phyloP scores from a whole-genome alignment of 1,140 invertebrate genomes.

The Zophobas atratus region DNA sequence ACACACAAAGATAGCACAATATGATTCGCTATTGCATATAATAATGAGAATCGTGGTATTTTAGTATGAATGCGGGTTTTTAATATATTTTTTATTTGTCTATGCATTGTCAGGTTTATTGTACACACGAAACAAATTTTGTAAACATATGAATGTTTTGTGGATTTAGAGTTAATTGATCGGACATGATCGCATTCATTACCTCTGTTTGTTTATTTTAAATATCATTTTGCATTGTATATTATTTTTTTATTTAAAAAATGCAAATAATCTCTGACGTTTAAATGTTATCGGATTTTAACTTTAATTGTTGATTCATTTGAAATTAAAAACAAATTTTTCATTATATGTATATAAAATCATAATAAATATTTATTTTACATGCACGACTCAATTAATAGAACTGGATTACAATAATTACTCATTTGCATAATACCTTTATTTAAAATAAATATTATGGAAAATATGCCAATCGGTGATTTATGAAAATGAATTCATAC shows the following conservation, averaged over 20 bases:
- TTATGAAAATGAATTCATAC: slow-evolving; percentile 31
- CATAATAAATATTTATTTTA: slow-evolving; percentile 33
- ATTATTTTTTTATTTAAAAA: neutral
- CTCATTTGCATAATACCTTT: slow-evolving; percentile 19
- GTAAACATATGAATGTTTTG: too few species aligned
- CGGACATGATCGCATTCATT: too few species aligned
- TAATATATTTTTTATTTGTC: too few species aligned
- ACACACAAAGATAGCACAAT: too few species aligned
- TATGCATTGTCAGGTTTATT: too few species aligned
- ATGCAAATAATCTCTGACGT: neutral
- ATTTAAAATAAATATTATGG: slow-evolving; percentile 36
- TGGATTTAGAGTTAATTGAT: too few species aligned
- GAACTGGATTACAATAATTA: slow-evolving; percentile 27
- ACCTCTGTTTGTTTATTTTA: too few species aligned
- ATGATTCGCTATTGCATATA: too few species aligned
- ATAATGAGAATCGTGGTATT: too few species aligned
- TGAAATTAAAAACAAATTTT: neutral
- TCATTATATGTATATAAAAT: neutral
- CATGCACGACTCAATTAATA: slow-evolving; percentile 25
- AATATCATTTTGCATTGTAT: neutral
- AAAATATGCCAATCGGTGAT: slow-evolving; percentile 22
- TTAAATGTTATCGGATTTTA: neutral
- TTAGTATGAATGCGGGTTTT: too few species aligned
- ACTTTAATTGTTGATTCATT: neutral
- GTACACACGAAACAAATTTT: too few species aligned